These are phyloP conservation scores for Oncopodura yosiiana DNA, from an alignment of 1,140 invertebrate species.

Conservation along the genomic window DNA sequence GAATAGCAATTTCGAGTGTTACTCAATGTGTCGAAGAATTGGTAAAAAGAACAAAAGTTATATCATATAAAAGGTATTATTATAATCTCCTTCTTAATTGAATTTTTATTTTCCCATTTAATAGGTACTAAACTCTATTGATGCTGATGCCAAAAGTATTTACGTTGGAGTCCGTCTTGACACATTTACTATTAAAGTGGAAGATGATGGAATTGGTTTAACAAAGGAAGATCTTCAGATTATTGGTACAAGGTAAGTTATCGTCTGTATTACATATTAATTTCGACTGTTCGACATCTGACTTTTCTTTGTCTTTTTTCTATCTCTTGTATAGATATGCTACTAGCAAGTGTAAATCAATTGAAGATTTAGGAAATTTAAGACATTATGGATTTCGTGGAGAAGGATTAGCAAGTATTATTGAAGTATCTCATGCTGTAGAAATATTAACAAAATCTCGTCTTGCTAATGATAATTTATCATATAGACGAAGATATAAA, in stretches of 20 bases:
- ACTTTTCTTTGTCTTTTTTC: constrained; percentile 11
- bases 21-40: constrained; percentile 18
- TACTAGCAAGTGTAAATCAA: constrained; percentile 51
- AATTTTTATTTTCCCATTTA: neutral
- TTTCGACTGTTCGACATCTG: too few species aligned
- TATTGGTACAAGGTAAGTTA: constrained; percentile 8
- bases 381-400: constrained; percentile 52
- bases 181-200: constrained; percentile 5
- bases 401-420: constrained; percentile 53
- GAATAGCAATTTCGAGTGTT: neutral
- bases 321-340: too few species aligned
- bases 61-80: neutral
- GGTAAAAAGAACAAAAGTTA: neutral
- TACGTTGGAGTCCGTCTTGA: neutral
- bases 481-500: constrained; percentile 44
- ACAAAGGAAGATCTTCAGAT: constrained; percentile 2
- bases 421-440: constrained; percentile 46
- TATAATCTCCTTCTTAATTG: neutral
- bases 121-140: constrained; percentile 13
- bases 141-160: constrained; percentile 9
- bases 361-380: constrained; percentile 44
- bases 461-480: constrained; percentile 39
- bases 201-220: constrained; percentile 11
- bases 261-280: constrained; percentile 34
- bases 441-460: constrained; percentile 48